A percentile compares a stretch with the other conserved stretches of the same genome.
Evolutionary conservation across 2,797 vertebrate species (phyloP).

Genomic region (Otus scops): DNA sequence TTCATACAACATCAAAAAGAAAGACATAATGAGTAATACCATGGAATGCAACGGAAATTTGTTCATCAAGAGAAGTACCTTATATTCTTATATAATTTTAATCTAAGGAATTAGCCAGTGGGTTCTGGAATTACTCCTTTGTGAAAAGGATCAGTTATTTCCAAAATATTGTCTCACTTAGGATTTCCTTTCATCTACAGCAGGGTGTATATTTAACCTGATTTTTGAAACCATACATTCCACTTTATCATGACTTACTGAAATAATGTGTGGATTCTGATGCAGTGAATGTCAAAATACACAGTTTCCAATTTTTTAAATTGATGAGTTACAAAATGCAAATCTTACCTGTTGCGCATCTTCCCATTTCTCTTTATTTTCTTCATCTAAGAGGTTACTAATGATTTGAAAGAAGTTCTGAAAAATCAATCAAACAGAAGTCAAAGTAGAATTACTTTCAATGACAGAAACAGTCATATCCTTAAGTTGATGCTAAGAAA

Average conservation of each 20-base stretch:
- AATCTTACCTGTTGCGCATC: conserved; percentile 94
- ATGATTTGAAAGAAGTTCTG: conserved; percentile 99
- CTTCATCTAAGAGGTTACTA: conserved; percentile 98
- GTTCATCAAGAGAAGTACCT: background rate
- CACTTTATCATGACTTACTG: background rate
- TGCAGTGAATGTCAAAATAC: background rate
- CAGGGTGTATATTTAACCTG: background rate
- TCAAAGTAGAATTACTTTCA: background rate
- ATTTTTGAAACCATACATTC: background rate
- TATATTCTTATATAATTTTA: background rate
- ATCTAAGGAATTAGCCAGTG: background rate
- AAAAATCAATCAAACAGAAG: conserved; percentile 69
- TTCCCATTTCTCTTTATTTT: conserved; percentile 99
- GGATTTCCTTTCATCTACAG: background rate
- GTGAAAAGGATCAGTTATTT: background rate
- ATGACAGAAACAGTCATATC: background rate
- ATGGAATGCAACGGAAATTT: background rate
- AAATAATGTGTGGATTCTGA: background rate
- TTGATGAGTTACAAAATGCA: background rate
- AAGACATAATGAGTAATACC: background rate
- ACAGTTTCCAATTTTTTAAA: background rate
- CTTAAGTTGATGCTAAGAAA: background rate
- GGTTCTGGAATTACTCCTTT: background rate
- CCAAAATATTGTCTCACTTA: background rate
- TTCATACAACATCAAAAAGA: background rate